Base-by-base conservation (phyloP, 1,140 invertebrate species). In the fruit fly (Drosophila melanogaster) region DNA sequence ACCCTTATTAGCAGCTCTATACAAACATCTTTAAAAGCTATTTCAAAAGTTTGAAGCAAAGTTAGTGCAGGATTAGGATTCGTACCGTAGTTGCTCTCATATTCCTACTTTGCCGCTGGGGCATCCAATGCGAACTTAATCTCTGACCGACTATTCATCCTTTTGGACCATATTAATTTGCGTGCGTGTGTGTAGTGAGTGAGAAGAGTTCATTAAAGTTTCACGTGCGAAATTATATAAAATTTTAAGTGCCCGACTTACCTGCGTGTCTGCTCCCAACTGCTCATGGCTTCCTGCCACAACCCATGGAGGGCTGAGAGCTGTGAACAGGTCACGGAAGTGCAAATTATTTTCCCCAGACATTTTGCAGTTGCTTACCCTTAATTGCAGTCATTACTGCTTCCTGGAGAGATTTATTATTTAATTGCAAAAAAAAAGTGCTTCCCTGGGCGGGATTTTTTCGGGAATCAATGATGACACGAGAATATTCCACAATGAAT, bases 201-300 rank as follows among this genome's bases (percentile, higher is more conserved):
- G 83, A 76, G 83, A 86, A 86, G 86, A 83, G 79, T 86, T 83
- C 83, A 86, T 86, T 81, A 86, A 86, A 86, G 65, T 87, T 86
- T 80, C 79, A 86, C 79, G 83, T 86, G 83, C 64, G 65, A 86
- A 87, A 83, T 87, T 86, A 79, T 77, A 77, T 77, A 51, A 77
- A 77, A 77, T 77, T 87, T 87, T 81, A 81, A 86, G 78, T 75
- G 78, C 83, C 54, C 58, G 81, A 78, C 60, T 81, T 81, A 51
- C 22, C 37, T 19, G 66, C 41, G 61, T 33, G 61, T 46, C 66
- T 46, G 56, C 24, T 40, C 14, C 24, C 44, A 60, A 49, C 43
- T 24, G 44, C 56, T 69, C 35, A 24, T 30, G 66, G 65, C 67
- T 70, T 70, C 64, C 67, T 62, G 59, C 59, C 59, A 19, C 54